Percentiles rank a stretch among this genome's conserved stretches.
Evolutionary conservation across 2,888 invertebrate species (phyloP).

Genomic region (Athetis lepigone): DNA sequence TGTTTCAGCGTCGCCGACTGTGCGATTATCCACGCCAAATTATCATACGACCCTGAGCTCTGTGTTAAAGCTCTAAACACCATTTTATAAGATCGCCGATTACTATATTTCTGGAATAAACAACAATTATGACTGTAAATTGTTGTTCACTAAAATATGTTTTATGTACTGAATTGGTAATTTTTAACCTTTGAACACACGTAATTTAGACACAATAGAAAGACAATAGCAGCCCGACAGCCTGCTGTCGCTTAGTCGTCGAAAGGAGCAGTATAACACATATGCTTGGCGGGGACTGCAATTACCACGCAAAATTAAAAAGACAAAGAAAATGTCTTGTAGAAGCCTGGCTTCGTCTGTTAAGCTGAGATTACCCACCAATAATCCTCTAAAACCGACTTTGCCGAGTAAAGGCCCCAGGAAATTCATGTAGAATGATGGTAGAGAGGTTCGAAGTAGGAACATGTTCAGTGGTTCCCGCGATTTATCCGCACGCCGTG

Average conservation of each 20-base stretch:
- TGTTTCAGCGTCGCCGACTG: constrained; percentile 37
- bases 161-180: too few relatives aligned
- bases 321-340: constrained; percentile 1
- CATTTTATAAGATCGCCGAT: constrained; percentile 30
- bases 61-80: constrained; percentile 36
- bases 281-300: too few relatives aligned
- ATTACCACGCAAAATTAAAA: too few relatives aligned
- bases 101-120: constrained; percentile 31
- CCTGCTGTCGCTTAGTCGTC: too few relatives aligned
- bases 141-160: constrained; percentile 1
- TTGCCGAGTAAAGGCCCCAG: constrained; percentile 10
- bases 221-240: too few relatives aligned
- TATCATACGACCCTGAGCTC: constrained; percentile 59
- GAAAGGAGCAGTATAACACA: too few relatives aligned
- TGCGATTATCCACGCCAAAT: constrained; percentile 54
- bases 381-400: constrained; percentile 12
- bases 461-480: constrained; percentile 7
- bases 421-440: constrained; percentile 12
- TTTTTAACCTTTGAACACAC: too few relatives aligned
- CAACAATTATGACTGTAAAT: neutral
- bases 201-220: too few relatives aligned
- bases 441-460: constrained; percentile 1
- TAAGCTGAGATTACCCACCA: constrained; percentile 21
- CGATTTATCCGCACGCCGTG: constrained; percentile 20
- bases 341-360: constrained; percentile 1